Base-by-base conservation (phyloP, 2,888 invertebrate genomes). In the Euplexia lucipara region DNA sequence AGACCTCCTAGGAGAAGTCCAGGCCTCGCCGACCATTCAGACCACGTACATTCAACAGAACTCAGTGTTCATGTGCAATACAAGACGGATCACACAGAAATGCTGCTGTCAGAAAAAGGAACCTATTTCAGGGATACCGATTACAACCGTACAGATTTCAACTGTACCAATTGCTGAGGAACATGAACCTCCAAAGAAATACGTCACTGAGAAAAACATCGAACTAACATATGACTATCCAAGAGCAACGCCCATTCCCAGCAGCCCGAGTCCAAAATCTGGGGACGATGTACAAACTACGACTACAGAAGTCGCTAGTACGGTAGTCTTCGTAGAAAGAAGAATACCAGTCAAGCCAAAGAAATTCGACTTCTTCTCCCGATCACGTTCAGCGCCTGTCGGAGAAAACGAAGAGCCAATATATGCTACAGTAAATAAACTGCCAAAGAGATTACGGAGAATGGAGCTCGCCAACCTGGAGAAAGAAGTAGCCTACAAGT, bases 1-100 rank as follows among this genome's bases (percentile, higher is more conserved):
- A 78, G 96, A 97, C 70, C 90, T 97, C 45, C 90, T 97, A 0
- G 96, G 97, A 64, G 97, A 97, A 70, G 97, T 97, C 7, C 96
- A 97, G 84, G 95, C 96, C 1, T 77, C 86, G 39, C 91, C 94
- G 0, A 86, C 90, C 0, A 91, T 94, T 75, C 94, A 94, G 66
- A 93, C 95, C 3, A 95, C 95, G 1, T 92, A 86, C 76, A 95
- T 95, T 58, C 94, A 95, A 78, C 94, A 95, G 72, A 95, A 95
- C 77, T 95, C 95, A 0, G 92, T 95, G 26, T 93, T 95, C 78
- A 95, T 95, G 94, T 95, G 95, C 79, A 95, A 95, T 68, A 95
- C 95, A 0, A 90, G 88, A 75, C 86, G 91, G 53, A 88, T 95
- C 16, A 89, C 92, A 47, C 95, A 95, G 71, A 90, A 89, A 78